Evolutionary conservation across 2,797 vertebrate species (phyloP).

Genomic region (Heterohyrax brucei): DNA sequence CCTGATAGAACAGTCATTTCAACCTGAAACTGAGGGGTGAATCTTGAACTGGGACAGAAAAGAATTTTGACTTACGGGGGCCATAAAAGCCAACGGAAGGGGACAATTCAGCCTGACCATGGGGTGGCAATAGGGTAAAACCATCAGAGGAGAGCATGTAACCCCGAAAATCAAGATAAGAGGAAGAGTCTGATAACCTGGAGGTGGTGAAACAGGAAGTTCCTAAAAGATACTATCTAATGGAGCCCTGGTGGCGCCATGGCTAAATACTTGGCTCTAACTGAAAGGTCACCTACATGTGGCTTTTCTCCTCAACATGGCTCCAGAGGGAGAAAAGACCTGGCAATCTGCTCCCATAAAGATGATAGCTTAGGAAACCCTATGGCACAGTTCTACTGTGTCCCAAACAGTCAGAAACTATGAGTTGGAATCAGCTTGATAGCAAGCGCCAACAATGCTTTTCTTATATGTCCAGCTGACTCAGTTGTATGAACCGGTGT

Average conservation of each 20-base stretch:
- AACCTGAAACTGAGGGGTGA: not conserved
- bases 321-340: too few species aligned
- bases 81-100: not conserved
- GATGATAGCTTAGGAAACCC: too few species aligned
- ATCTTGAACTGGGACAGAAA: not conserved
- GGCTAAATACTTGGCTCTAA: not conserved
- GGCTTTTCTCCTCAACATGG: too few species aligned
- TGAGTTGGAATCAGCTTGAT: not conserved
- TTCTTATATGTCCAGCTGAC: rapidly evolving
- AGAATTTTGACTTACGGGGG: not conserved
- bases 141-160: not conserved
- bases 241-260: not conserved
- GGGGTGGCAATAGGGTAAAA: not conserved
- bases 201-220: not conserved
- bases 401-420: not conserved
- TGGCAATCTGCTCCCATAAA: too few species aligned
- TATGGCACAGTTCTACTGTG: too few species aligned
- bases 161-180: not conserved
- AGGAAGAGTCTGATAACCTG: not conserved
- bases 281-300: too few species aligned
- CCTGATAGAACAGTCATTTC: not conserved
- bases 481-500: not conserved
- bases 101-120: not conserved
- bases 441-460: not conserved
- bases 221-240: not conserved